Conservation (phyloP, 2,888 invertebrate genomes). For the Tupiocoris notatus region DNA sequence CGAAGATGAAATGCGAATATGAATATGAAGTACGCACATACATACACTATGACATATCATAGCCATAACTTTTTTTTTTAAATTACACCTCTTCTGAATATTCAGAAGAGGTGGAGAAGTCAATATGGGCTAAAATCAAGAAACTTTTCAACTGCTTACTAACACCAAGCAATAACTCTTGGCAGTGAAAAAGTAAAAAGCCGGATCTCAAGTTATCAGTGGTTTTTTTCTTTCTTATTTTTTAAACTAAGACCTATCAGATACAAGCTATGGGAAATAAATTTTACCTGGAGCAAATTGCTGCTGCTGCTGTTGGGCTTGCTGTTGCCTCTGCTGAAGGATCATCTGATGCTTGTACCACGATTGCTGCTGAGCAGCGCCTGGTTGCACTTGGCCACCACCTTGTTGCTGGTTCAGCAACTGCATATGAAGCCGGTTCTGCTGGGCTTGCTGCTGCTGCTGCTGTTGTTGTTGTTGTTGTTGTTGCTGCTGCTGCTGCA, state of each 20-base stretch:
- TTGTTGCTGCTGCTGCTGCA: slow-evolving; percentile 59
- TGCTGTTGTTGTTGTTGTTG: slow-evolving; percentile 54
- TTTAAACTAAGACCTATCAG: neutral
- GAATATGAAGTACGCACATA: too few relatives aligned
- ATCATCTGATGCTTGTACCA: slow-evolving; percentile 52
- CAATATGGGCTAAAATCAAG: too few relatives aligned
- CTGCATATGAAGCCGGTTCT: slow-evolving; percentile 54
- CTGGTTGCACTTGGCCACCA: slow-evolving; percentile 51
- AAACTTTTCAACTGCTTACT: too few relatives aligned
- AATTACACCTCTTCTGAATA: too few relatives aligned
- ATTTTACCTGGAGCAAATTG: slow-evolving; percentile 51
- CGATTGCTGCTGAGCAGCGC: slow-evolving; percentile 54
- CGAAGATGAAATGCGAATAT: too few relatives aligned
- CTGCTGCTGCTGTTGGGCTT: slow-evolving; percentile 50
- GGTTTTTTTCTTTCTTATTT: neutral
- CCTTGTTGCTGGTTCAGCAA: slow-evolving; percentile 54
- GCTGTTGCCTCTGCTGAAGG: slow-evolving; percentile 54
- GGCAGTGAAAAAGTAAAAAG: too few relatives aligned
- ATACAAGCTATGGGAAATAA: neutral
- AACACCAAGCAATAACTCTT: too few relatives aligned
- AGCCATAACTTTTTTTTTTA: too few relatives aligned
- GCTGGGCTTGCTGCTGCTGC: slow-evolving; percentile 53
- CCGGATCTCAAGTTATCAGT: too few relatives aligned
- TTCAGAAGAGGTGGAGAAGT: too few relatives aligned
- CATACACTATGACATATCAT: too few relatives aligned